These are phyloP conservation scores for Drosophila colorata DNA, from an alignment of 2,888 invertebrate genomes.

Conservation along the genomic window DNA sequence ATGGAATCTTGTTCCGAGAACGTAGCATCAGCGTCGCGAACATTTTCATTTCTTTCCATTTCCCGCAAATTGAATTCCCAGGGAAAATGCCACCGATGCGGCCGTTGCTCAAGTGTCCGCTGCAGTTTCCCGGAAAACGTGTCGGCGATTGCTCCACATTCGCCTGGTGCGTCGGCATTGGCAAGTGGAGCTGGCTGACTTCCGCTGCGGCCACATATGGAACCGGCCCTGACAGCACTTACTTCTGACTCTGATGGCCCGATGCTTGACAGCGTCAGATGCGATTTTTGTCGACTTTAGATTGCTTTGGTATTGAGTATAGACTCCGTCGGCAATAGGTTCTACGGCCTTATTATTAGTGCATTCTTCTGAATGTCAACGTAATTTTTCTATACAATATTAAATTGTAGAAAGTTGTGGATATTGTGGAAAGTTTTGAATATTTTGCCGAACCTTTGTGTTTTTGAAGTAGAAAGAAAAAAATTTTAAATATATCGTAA, in stretches of 20 bases:
- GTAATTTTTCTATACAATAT: too few relatives aligned
- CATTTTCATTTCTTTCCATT: constrained; percentile 60
- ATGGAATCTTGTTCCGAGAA: constrained; percentile 70
- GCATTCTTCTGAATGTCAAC: too few relatives aligned
- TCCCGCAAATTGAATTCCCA: constrained; percentile 63
- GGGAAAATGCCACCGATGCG: constrained; percentile 47
- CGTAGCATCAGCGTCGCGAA: constrained; percentile 58
- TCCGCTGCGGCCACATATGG: constrained; percentile 54
- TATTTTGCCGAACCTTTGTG: too few relatives aligned
- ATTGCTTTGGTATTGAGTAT: constrained; percentile 5
- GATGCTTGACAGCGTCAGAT: constrained; percentile 26
- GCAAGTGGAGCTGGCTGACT: constrained; percentile 44
- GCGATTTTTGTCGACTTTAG: constrained; percentile 13
- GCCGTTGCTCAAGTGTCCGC: constrained; percentile 46
- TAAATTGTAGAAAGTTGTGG: too few relatives aligned
- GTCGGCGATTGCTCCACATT: constrained; percentile 67
- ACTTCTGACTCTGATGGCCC: constrained; percentile 12
- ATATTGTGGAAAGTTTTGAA: too few relatives aligned
- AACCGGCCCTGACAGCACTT: constrained; percentile 17
- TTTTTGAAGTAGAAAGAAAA: too few relatives aligned
- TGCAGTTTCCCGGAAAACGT: constrained; percentile 57
- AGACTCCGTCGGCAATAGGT: constrained; percentile 33
- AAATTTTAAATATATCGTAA: too few relatives aligned
- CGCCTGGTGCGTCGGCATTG: constrained; percentile 17
- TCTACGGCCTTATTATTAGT: too few relatives aligned